Base-by-base conservation (phyloP, 1,140 invertebrate species). In the Trichonephila clavata region DNA sequence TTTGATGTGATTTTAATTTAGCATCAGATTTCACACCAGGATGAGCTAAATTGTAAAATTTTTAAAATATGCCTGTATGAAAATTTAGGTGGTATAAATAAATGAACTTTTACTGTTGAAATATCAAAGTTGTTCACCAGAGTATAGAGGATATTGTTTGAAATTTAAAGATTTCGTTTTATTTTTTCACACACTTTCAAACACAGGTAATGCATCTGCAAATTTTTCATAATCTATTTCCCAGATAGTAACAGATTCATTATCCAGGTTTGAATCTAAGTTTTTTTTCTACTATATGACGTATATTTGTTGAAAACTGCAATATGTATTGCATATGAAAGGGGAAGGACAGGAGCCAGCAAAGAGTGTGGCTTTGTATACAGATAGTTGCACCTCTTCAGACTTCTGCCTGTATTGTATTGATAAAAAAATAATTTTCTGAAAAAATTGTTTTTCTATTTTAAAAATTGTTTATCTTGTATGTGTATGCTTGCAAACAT, bases 311-410 rank as follows among this genome's bases (percentile, higher is more conserved):
- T 1, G 95, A 95, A 91, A 95, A 96, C 94, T 96, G 95, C 0
- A 94, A 94, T 16, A 96, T 96, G n/a, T 94, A 95, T 92, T 96
- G 95, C 0, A 96, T 89, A 18, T 96, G 95, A 16, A 94, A n/a
- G n/a, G n/a, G n/a, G n/a, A n/a, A n/a, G n/a, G n/a, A n/a, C n/a
- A n/a, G n/a, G n/a, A n/a, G n/a, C n/a, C n/a, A n/a, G n/a, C n/a
- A n/a, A n/a, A n/a, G n/a, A n/a, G n/a, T n/a, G n/a, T n/a, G n/a
- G n/a, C n/a, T n/a, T n/a, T n/a, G n/a, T n/a, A n/a, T n/a, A n/a
- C n/a, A n/a, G n/a, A n/a, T n/a, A n/a, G n/a, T n/a, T n/a, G n/a
- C n/a, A n/a, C n/a, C n/a, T n/a, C n/a, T n/a, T n/a, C n/a, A n/a
- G n/a, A n/a, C n/a, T n/a, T n/a, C n/a, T n/a, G n/a, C n/a, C n/a